Percentiles rank a stretch among this genome's conserved stretches.
These are phyloP conservation scores for Triplophysa siluroides DNA, from an alignment of 2,113 vertebrate species.

Conservation along the genomic window DNA sequence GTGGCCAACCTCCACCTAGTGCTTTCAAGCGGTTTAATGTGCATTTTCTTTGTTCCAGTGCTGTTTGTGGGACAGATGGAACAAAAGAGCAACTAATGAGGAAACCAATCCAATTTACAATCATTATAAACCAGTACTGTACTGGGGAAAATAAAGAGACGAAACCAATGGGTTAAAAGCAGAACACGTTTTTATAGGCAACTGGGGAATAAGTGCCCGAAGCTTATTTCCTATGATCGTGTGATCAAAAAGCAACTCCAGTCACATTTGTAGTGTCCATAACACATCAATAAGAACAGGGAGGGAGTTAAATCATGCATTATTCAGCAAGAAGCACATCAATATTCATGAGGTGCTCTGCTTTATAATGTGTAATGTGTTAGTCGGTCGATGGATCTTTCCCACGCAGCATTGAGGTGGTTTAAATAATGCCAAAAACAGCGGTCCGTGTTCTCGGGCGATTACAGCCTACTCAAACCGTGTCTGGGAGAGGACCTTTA, in stretches of 20 bases:
- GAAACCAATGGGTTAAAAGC: neutral
- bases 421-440: constrained; percentile 53
- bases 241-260: constrained; percentile 5
- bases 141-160: neutral
- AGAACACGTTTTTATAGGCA: neutral
- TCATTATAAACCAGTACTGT: constrained; percentile 14
- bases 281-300: constrained; percentile 14
- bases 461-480: constrained; percentile 64
- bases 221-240: constrained; percentile 11
- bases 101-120: constrained; percentile 20
- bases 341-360: constrained; percentile 41
- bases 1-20: neutral
- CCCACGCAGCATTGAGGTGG: constrained; percentile 37
- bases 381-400: constrained; percentile 48
- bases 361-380: constrained; percentile 33
- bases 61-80: neutral
- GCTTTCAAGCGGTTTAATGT: constrained; percentile 7
- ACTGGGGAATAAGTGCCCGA: neutral
- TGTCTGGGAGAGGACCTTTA: constrained; percentile 60
- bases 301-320: constrained; percentile 42
- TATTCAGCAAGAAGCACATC: constrained; percentile 32
- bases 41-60: constrained; percentile 17
- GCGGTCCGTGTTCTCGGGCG: constrained; percentile 47
- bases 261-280: constrained; percentile 2
- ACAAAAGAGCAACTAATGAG: constrained; percentile 33